phyloP scores from a whole-genome alignment of 2,797 vertebrate species.

The Chromobotia macracanthus region DNA sequence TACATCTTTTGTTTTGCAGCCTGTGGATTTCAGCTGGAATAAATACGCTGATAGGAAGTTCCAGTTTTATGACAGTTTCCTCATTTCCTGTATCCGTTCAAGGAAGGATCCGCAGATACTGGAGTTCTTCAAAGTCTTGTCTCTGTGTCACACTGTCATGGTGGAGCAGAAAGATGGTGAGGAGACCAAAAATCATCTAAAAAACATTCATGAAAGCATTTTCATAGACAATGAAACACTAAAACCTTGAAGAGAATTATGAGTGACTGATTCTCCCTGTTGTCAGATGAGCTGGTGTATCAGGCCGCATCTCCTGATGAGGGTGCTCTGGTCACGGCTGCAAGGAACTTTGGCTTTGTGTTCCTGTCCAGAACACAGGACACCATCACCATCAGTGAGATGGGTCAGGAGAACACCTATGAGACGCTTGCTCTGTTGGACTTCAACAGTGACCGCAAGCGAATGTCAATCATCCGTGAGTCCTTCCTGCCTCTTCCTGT shows the following conservation, averaged over 20 bases:
- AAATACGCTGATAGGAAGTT: slow-evolving; percentile 81
- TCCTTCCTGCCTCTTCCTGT: neutral
- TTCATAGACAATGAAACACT: too few relatives aligned
- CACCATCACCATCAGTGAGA: slow-evolving; percentile 88
- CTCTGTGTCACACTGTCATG: slow-evolving; percentile 96
- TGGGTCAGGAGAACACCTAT: slow-evolving; percentile 82
- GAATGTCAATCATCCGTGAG: slow-evolving; percentile 93
- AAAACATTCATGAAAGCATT: too few relatives aligned
- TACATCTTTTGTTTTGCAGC: slow-evolving; percentile 67
- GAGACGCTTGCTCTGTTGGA: slow-evolving; percentile 88
- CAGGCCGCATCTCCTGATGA: slow-evolving; percentile 96
- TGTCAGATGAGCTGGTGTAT: slow-evolving; percentile 84
- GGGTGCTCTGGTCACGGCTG: slow-evolving; percentile 91
- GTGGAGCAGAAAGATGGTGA: slow-evolving; percentile 85
- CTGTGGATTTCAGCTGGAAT: slow-evolving; percentile 95
- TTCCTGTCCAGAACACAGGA: slow-evolving; percentile 91
- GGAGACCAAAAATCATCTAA: slow-evolving; percentile 36
- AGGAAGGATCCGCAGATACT: slow-evolving; percentile 80
- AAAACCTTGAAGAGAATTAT: neutral
- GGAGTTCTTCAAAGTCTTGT: slow-evolving; percentile 92
- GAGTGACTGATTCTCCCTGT: neutral
- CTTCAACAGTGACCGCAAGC: slow-evolving; percentile 95
- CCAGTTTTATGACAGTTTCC: slow-evolving; percentile 83
- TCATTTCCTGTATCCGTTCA: slow-evolving; percentile 81
- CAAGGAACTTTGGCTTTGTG: slow-evolving; percentile 91